phyloP scores from a whole-genome alignment of 2,113 vertebrate species.

The Stigmatopora nigra region DNA sequence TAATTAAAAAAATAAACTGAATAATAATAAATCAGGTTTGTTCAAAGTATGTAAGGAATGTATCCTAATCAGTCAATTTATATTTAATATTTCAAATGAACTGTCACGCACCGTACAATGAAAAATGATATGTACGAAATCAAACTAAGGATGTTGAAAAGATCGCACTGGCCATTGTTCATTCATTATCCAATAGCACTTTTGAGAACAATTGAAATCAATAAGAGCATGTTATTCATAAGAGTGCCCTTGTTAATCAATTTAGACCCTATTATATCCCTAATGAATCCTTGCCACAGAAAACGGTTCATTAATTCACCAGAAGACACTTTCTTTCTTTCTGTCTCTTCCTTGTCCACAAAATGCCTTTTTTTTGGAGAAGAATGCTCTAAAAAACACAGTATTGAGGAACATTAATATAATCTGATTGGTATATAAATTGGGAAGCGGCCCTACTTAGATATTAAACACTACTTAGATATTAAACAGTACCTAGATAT shows the following conservation, averaged over 20 bases:
- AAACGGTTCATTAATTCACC: slow-evolving; percentile 55
- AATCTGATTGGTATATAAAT: slow-evolving; percentile 19
- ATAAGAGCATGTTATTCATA: slow-evolving; percentile 55
- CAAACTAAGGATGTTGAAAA: neutral
- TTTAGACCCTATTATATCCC: slow-evolving; percentile 54
- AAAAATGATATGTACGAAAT: neutral
- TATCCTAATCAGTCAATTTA: neutral
- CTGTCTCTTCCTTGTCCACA: slow-evolving; percentile 13
- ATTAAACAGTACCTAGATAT: too few relatives aligned
- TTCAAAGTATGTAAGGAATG: too few relatives aligned
- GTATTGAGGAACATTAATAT: neutral
- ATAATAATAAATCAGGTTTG: too few relatives aligned
- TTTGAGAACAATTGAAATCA: slow-evolving; percentile 49
- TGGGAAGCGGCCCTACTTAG: neutral
- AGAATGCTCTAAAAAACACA: slow-evolving; percentile 15
- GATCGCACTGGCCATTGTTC: slow-evolving; percentile 19
- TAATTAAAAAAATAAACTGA: too few relatives aligned
- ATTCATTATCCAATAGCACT: slow-evolving; percentile 43
- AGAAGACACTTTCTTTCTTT: slow-evolving; percentile 24
- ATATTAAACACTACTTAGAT: too few relatives aligned
- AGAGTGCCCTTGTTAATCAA: slow-evolving; percentile 59
- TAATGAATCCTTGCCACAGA: slow-evolving; percentile 54
- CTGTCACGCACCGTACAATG: neutral
- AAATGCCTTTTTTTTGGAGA: slow-evolving; percentile 5
- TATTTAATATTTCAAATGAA: neutral